Percentiles rank a stretch among this genome's conserved stretches.
Evolutionary conservation across 23 tunicate genomes (phyloP).

Genomic region (Oikopleura dioica): DNA sequence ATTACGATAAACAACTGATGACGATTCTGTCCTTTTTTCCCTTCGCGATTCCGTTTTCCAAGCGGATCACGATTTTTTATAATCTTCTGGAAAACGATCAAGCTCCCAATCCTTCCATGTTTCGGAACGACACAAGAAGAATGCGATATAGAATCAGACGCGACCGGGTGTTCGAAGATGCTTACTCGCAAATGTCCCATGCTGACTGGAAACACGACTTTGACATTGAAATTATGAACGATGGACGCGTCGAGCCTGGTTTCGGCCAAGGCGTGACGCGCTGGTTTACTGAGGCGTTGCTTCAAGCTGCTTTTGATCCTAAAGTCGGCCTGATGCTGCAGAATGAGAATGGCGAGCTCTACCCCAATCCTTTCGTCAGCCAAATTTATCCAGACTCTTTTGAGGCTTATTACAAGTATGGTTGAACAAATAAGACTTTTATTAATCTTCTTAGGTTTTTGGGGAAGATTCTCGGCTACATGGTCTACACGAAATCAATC

Average conservation of each 20-base stretch:
- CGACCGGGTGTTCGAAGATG: neutral
- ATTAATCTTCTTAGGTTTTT: neutral
- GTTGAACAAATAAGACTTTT: neutral
- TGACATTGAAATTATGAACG: slow-evolving; percentile 30
- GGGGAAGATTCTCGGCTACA: neutral
- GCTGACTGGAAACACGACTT: slow-evolving; percentile 52
- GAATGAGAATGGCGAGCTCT: neutral
- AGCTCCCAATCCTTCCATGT: too few relatives aligned
- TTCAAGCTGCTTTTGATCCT: neutral
- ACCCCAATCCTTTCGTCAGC: neutral
- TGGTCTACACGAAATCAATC: neutral
- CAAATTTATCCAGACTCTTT: neutral
- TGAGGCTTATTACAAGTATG: neutral
- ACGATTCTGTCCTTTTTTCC: neutral
- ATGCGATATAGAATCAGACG: neutral
- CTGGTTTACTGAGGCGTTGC: neutral
- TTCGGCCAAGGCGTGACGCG: neutral
- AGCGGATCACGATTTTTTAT: neutral
- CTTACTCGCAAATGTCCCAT: slow-evolving; percentile 10
- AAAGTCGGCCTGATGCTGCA: neutral
- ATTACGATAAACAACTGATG: slow-evolving; percentile 8
- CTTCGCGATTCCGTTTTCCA: neutral
- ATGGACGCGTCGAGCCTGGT: neutral
- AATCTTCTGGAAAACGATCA: neutral
- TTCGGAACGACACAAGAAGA: neutral